These are phyloP conservation scores for Pollimyrus isidori DNA, from an alignment of 2,113 vertebrate species.

Conservation along the genomic window DNA sequence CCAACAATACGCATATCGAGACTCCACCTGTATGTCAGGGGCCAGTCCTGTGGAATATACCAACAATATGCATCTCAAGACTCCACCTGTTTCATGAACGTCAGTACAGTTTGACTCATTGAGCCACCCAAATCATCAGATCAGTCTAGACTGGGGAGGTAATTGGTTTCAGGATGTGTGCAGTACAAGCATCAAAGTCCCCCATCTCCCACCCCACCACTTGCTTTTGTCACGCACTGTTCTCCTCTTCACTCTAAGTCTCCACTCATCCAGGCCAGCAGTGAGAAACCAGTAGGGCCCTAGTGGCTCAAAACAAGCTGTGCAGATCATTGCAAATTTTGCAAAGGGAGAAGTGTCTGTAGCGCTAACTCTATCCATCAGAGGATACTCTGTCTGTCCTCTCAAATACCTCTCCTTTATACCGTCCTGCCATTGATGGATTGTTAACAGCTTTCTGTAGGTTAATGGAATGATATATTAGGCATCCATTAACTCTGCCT, in stretches of 20 bases:
- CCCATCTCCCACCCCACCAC: background rate
- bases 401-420: background rate
- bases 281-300: background rate
- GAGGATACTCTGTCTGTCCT: background rate
- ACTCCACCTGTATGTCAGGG: background rate
- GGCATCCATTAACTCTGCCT: conserved; percentile 9
- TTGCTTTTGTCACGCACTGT: background rate
- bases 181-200: background rate
- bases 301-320: background rate
- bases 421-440: conserved; percentile 5
- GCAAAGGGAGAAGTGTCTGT: background rate
- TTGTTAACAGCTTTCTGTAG: conserved; percentile 15
- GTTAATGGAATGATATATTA: conserved; percentile 20
- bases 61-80: background rate
- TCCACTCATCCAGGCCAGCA: background rate
- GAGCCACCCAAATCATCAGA: background rate
- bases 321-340: conserved; percentile 3
- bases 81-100: background rate
- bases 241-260: background rate
- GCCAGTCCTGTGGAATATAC: background rate
- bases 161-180: background rate
- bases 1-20: background rate
- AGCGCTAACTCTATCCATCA: background rate
- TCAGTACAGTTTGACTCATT: background rate
- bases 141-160: background rate